These are phyloP conservation scores for Atherinomorus stipes DNA, from an alignment of 2,113 vertebrate species.

Conservation along the genomic window DNA sequence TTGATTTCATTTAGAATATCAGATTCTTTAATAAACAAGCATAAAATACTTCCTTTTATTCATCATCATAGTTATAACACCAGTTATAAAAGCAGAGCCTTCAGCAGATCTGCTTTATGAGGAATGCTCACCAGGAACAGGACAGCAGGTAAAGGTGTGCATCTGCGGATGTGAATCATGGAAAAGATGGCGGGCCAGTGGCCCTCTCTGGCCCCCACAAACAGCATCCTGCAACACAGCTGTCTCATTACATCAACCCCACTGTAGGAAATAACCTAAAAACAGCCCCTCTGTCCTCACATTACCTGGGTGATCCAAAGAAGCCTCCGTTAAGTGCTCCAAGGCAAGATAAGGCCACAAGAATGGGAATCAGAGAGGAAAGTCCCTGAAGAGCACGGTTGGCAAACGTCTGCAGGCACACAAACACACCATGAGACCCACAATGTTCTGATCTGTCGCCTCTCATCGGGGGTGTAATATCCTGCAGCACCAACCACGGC, in stretches of 20 bases:
- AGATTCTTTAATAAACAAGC: no score
- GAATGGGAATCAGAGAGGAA: slow-evolving; percentile 83
- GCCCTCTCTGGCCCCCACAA: slow-evolving; percentile 95
- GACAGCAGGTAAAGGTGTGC: slow-evolving; percentile 94
- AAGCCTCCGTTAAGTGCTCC: slow-evolving; percentile 89
- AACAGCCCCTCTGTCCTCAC: neutral
- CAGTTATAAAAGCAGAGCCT: no score
- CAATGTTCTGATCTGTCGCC: neutral
- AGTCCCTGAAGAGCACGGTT: slow-evolving; percentile 82
- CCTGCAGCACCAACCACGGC: slow-evolving; percentile 89
- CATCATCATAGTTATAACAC: no score
- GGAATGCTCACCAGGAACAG: slow-evolving; percentile 93
- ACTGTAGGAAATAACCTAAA: neutral
- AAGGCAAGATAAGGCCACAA: slow-evolving; percentile 90
- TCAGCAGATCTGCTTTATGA: no score
- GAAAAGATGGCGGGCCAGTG: slow-evolving; percentile 96
- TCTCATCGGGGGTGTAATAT: neutral
- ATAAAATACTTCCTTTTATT: no score
- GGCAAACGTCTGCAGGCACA: slow-evolving; percentile 85
- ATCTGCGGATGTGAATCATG: slow-evolving; percentile 97
- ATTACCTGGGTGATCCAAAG: slow-evolving; percentile 81
- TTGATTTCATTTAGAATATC: no score
- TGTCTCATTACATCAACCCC: neutral
- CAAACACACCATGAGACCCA: neutral
- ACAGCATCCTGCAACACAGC: slow-evolving; percentile 86